Evolutionary conservation across 2,888 invertebrate species (phyloP), one percentile per base, ranked within the genome.

Genomic region (Epistrophe eligans): DNA sequence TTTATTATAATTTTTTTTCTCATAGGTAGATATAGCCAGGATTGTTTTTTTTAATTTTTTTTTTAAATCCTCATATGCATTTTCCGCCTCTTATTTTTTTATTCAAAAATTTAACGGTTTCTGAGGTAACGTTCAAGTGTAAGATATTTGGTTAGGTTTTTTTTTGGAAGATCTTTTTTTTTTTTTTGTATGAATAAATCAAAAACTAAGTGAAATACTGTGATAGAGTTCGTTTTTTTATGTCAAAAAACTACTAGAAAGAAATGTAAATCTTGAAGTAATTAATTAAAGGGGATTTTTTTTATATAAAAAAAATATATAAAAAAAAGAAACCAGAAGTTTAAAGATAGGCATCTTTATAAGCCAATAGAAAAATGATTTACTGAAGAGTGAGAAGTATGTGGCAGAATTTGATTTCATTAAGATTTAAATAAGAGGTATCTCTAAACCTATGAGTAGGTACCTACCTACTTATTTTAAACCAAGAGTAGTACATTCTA

Each of bases 1-100:
- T 88, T 88, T 88, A 88, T 88, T 88, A 83, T 83, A 87, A 87
- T 87, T 87, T 87, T 87, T 72, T 77, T 79, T 73, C 48, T 60
- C 72, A 38, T 57, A 57, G 58, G 62, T 79, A 24, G 57, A 13
- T 17, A n/a, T n/a, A n/a, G n/a, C n/a, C n/a, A 58, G 32, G 17
- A 17, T 11, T 24, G 11, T 13, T 35, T 28, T 28, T 43, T 62
- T 57, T 72, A 2, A 24, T 24, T 2, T 35, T 35, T 60, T n/a
- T 57, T 9, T 17, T 17, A n/a, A 0, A 13, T 15, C 19, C 35
- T 57, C 57, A 73, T 77, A 81, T 77, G 84, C 84, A 73, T 82
- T 79, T 73, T 38, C 32, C 40, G 43, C 19, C 17, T 67, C 32
- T 60, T 62, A 60, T 77, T 77, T 17, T 32, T 60, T 48, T 32